A percentile compares a stretch with the other conserved stretches of the same genome.
phyloP scores from a whole-genome alignment of 2,888 invertebrate genomes.

The Clistopyga incitator region DNA sequence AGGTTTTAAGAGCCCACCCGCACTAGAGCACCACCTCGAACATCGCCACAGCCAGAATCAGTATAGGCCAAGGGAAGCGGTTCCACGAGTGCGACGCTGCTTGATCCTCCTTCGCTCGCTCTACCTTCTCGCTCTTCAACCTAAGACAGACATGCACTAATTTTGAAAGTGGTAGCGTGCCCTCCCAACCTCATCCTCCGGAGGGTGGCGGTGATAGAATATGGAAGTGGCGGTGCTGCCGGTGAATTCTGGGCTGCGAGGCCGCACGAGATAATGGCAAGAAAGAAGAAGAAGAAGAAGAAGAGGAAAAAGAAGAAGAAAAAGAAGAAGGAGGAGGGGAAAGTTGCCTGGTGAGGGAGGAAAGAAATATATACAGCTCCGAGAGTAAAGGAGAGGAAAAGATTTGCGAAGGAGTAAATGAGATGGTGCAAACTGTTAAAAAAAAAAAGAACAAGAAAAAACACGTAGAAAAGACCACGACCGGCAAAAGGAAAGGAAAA shows the following conservation, averaged over 20 bases:
- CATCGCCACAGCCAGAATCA: conserved; percentile 20
- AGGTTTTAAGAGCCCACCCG: conserved; percentile 55
- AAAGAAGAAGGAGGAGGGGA: neutral
- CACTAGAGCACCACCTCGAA: conserved; percentile 36
- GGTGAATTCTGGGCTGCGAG: conserved; percentile 35
- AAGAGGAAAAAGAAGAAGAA: conserved; percentile 2
- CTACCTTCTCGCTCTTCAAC: conserved; percentile 64
- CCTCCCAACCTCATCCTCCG: conserved; percentile 24
- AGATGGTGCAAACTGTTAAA: conserved; percentile 5
- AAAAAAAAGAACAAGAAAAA: conserved; percentile 50
- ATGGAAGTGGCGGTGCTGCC: conserved; percentile 53
- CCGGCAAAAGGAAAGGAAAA: conserved; percentile 65
- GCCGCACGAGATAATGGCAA: conserved; percentile 69
- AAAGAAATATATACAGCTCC: conserved; percentile 17
- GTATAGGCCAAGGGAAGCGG: conserved; percentile 25
- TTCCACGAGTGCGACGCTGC: conserved; percentile 24
- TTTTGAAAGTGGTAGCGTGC: conserved; percentile 77
- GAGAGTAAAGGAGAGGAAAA: neutral
- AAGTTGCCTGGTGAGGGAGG: neutral
- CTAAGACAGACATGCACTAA: conserved; percentile 77
- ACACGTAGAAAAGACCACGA: conserved; percentile 17
- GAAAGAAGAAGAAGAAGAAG: conserved; percentile 67
- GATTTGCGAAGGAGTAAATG: neutral
- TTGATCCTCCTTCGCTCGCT: conserved; percentile 63
- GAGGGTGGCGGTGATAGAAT: conserved; percentile 68